Conservation (phyloP, 2,888 invertebrate species). For the Netelia fuscicornis region DNA sequence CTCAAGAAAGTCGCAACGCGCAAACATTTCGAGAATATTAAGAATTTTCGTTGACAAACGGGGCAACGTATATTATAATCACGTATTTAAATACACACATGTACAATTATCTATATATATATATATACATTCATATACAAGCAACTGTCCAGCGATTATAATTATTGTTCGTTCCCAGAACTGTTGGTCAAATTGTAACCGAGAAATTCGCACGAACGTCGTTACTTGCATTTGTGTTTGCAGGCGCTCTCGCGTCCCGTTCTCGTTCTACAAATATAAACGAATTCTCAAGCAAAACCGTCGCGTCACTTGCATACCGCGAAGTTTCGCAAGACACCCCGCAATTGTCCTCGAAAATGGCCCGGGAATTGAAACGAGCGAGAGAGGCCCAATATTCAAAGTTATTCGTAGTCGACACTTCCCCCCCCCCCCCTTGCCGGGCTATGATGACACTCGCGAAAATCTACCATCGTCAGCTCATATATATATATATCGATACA, state of each 20-base stretch:
- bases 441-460: slow-evolving; percentile 60
- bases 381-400: slow-evolving; percentile 16
- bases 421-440: too few species aligned
- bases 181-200: slow-evolving; percentile 29
- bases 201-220: slow-evolving; percentile 25
- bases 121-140: background rate
- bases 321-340: slow-evolving; percentile 69
- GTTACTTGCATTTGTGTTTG: background rate
- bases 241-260: background rate
- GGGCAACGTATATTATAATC: background rate
- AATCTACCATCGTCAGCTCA: slow-evolving; percentile 46
- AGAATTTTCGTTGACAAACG: background rate
- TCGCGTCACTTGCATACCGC: slow-evolving; percentile 68
- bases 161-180: slow-evolving; percentile 25
- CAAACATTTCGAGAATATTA: background rate
- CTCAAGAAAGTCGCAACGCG: background rate
- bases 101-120: background rate
- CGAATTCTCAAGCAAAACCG: slow-evolving; percentile 57
- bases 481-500: slow-evolving; percentile 15
- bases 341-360: slow-evolving; percentile 66
- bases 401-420: slow-evolving; percentile 42
- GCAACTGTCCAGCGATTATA: slow-evolving; percentile 20
- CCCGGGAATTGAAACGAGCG: slow-evolving; percentile 26
- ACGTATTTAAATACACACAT: background rate
- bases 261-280: slow-evolving; percentile 51